A percentile compares a stretch with the other conserved stretches of the same genome.
phyloP scores from a whole-genome alignment of 2,113 vertebrate species.

The Heteronetta atricapilla region DNA sequence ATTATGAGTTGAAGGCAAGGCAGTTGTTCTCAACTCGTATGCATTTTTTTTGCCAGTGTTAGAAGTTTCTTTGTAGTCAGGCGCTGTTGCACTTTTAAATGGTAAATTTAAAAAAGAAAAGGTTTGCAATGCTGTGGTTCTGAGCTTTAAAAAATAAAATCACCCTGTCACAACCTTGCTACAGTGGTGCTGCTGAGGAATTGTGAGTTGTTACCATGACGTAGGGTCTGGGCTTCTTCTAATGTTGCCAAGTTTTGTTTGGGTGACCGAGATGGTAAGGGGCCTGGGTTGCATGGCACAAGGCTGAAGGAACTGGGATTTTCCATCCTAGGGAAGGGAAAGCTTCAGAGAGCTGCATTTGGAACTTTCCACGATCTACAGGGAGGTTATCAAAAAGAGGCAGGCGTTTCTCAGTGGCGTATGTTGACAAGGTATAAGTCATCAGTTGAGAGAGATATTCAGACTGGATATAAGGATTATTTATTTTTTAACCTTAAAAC shows the following conservation, averaged over 20 bases:
- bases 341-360: neutral
- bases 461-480: neutral
- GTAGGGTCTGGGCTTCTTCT: neutral
- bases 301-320: neutral
- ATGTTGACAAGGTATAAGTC: neutral
- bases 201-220: neutral
- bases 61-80: neutral
- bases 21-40: neutral
- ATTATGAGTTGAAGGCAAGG: neutral
- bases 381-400: neutral
- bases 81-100: neutral
- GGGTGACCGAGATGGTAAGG: neutral
- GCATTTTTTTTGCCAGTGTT: neutral
- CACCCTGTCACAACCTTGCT: fast-evolving
- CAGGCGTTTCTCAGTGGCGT: too few species aligned
- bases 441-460: neutral
- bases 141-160: neutral
- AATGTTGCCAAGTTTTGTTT: neutral
- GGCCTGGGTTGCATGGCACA: neutral
- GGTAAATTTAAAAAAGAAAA: neutral
- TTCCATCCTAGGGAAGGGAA: neutral
- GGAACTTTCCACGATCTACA: neutral
- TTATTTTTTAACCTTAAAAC: neutral
- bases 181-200: neutral
- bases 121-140: neutral